Base-by-base conservation (phyloP, 64 coral and sea anemone species). In the Montipora efflorescens region DNA sequence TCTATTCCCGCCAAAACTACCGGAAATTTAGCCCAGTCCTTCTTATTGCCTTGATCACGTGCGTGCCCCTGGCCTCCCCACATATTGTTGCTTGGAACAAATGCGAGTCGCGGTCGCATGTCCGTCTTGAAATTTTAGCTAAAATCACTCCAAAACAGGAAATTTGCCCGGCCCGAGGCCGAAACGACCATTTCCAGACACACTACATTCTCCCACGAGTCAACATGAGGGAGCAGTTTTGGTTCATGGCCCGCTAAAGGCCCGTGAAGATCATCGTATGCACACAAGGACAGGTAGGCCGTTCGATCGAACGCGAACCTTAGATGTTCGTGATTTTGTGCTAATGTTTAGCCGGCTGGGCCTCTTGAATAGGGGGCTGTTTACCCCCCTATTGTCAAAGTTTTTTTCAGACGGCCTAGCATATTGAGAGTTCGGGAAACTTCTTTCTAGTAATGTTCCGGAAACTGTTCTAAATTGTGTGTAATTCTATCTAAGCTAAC, bases 61-160 rank as follows among this genome's bases (percentile, higher is more conserved):
- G 95, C 76, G 80, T 20, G 48, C 15, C 21, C 95, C 95, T 91
- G 93, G 95, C 51, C 83, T 78, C 79, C 95, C 95, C 95, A 80
- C 92, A 97, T 79, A 97, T 97, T 89, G 95, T 97, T 97, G 95
- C 95, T 97, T 97, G 95, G 95, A 97, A 97, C 95, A 97, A 97
- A 97, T 97, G 95, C 95, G 75, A 97, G 95, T 97, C 91, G 95
- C 93, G 95, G 92, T 97, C 95, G 95, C 92, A 97, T 97, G 95
- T 94, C 95, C 95, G 95, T 97, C 95, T 89, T 97, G 95, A 97
- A 97, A 97, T 97, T 97, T 75, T 97, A 97, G 77, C 95, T 97
- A 97, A 97, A 97, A 94, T 97, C 95, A 94, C 95, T 97, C 96
- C 96, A 97, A 97, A 97, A 97, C 96, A 97, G 96, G 96, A 97